Conservation (phyloP, 2,888 invertebrate genomes). For the Ceratothoa steindachneri region DNA sequence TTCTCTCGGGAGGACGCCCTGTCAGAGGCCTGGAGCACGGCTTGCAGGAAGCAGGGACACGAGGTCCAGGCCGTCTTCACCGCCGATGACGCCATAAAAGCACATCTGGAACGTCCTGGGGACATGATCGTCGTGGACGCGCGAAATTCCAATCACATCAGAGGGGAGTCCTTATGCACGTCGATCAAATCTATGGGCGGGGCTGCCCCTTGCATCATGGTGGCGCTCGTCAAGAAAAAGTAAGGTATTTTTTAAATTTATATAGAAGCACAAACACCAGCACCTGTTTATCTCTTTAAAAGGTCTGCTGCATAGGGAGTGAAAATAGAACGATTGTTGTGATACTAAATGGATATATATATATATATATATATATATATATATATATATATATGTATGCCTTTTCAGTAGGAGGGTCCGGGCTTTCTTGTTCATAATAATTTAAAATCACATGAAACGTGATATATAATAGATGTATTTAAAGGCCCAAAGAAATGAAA, state of each 20-base stretch:
- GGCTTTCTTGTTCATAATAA: no score
- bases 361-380: no score
- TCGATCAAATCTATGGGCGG: conserved; percentile 2
- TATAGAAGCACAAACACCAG: background rate
- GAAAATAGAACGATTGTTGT: no score
- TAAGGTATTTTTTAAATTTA: background rate
- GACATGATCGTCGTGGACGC: conserved; percentile 33
- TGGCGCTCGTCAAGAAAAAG: conserved; percentile 36
- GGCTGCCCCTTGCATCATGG: conserved; percentile 14
- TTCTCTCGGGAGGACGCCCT: conserved; percentile 28
- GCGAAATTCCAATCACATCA: conserved; percentile 16
- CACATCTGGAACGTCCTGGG: conserved; percentile 14
- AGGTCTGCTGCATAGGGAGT: no score
- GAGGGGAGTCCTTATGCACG: conserved; percentile 13
- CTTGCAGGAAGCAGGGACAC: conserved; percentile 25
- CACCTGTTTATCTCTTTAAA: no score
- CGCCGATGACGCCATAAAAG: conserved; percentile 25
- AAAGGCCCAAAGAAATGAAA: no score
- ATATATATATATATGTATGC: no score
- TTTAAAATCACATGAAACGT: no score
- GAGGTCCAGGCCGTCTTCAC: conserved; percentile 17
- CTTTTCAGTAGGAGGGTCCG: no score
- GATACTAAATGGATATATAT: no score
- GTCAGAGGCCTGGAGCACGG: conserved; percentile 27
- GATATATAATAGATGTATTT: no score